Base-by-base conservation (phyloP, 2,888 invertebrate genomes). In the Spodoptera littoralis region DNA sequence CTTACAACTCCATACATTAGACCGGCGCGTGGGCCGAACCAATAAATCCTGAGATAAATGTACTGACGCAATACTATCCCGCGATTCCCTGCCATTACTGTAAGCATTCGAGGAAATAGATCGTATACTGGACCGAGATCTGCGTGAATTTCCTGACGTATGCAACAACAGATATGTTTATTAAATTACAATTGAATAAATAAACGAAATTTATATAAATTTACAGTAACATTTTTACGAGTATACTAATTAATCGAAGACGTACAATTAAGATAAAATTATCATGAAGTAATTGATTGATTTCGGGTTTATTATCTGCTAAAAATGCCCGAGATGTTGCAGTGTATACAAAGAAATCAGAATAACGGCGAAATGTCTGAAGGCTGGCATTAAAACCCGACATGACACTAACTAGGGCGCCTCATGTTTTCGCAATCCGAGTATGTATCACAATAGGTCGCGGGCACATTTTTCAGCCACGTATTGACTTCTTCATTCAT, bases 31-130 rank as follows among this genome's bases (percentile, higher is more conserved):
- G 82, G 87, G 87, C 73, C 55, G 68, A 66, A 75, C 69, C 78
- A 82, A 86, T 90, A 87, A 87, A 89, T 85, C 81, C 70, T 70
- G 57, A 80, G 84, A 84, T 84, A 82, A 84, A 82, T 80, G 76
- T 74, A 76, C 65, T 62, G 46, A 46, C 51, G 51, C 66, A 69
- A 72, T 72, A 73, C 71, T 71, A 74, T 75, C 67, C 73, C 77
- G 70, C 76, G 77, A 78, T 84, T 79, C 72, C 72, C 71, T 67
- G 69, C 53, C 64, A 63, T 76, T 68, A 60, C 70, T 75, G 48
- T 66, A 67, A 52, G 62, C 56, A 61, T 70, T 70, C 70, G 53
- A 64, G 61, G 73, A 77, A 83, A 79, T 77, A 76, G 69, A 77
- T 76, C 70, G 63, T 50, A 71, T 65, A 72, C 65, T 71, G 1